These are phyloP conservation scores for Thymelicus acteon DNA, from an alignment of 2,888 invertebrate genomes.

Conservation along the genomic window DNA sequence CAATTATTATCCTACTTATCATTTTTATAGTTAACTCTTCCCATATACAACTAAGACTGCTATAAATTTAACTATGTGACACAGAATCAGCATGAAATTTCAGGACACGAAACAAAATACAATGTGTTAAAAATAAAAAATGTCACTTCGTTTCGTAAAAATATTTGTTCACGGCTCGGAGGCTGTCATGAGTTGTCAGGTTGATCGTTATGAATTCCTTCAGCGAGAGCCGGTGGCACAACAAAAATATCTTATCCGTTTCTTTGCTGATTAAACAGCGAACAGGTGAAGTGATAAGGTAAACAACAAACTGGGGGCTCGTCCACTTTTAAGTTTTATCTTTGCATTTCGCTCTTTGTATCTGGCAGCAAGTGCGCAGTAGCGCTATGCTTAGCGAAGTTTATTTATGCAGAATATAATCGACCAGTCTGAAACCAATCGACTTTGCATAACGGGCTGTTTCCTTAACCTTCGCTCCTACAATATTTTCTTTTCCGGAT, in stretches of 20 bases:
- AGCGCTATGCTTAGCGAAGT: conserved; percentile 10
- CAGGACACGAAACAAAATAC: conserved; percentile 1
- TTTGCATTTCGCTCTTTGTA: conserved; percentile 44
- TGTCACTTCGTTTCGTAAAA: conserved; percentile 38
- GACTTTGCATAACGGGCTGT: background rate
- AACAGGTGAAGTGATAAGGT: conserved; percentile 47
- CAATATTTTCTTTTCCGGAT: conserved; percentile 42
- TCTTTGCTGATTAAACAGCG: conserved; percentile 58
- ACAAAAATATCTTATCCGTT: conserved; percentile 48
- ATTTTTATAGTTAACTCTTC: background rate
- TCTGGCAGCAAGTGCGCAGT: conserved; percentile 53
- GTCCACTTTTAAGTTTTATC: conserved; percentile 51
- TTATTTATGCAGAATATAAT: background rate
- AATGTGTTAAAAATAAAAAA: conserved; percentile 32
- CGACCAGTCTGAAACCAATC: background rate
- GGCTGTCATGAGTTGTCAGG: conserved; percentile 41
- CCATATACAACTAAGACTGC: background rate
- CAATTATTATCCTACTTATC: background rate
- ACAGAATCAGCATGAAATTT: conserved; percentile 4
- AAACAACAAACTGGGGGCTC: conserved; percentile 60
- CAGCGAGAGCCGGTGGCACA: conserved; percentile 33
- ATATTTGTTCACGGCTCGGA: conserved; percentile 43
- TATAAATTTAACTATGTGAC: background rate
- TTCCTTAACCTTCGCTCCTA: conserved; percentile 7
- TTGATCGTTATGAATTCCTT: conserved; percentile 43